phyloP scores from a whole-genome alignment of 2,113 vertebrate genomes.

The Lates calcarifer region DNA sequence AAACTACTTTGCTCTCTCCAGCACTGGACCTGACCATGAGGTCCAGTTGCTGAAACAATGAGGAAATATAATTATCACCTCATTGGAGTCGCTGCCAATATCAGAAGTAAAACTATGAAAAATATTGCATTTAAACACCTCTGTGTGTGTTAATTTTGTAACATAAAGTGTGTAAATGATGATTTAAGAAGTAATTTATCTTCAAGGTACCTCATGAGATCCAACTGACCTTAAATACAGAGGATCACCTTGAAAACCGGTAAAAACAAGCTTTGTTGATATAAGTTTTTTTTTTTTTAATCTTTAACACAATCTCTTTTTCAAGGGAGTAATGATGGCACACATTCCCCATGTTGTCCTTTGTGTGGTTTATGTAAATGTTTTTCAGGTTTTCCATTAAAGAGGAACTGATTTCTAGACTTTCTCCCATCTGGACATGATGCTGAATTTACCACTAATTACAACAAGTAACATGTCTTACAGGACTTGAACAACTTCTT shows the following conservation, averaged over 20 bases:
- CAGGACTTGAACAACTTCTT: conserved; percentile 81
- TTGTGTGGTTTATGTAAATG: background rate
- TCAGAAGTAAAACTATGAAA: background rate
- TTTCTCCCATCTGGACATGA: background rate
- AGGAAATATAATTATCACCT: too few species aligned
- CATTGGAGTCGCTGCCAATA: background rate
- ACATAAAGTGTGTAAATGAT: background rate
- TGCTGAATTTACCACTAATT: background rate
- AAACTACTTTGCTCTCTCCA: background rate
- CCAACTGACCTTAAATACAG: background rate
- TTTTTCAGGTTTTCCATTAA: background rate
- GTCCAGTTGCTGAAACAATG: too few species aligned
- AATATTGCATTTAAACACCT: background rate
- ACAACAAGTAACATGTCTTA: conserved; percentile 39
- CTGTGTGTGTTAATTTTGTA: background rate
- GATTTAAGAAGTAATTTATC: background rate
- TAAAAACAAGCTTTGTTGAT: background rate
- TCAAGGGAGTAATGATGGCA: background rate
- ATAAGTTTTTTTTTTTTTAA: too few species aligned
- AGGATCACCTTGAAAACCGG: background rate
- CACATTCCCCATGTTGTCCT: background rate
- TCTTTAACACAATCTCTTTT: too few species aligned
- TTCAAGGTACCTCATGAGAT: background rate
- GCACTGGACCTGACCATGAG: background rate
- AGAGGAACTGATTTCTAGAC: background rate